Conservation (phyloP, 2,888 invertebrate species). For the Calliscelio sp. region DNA sequence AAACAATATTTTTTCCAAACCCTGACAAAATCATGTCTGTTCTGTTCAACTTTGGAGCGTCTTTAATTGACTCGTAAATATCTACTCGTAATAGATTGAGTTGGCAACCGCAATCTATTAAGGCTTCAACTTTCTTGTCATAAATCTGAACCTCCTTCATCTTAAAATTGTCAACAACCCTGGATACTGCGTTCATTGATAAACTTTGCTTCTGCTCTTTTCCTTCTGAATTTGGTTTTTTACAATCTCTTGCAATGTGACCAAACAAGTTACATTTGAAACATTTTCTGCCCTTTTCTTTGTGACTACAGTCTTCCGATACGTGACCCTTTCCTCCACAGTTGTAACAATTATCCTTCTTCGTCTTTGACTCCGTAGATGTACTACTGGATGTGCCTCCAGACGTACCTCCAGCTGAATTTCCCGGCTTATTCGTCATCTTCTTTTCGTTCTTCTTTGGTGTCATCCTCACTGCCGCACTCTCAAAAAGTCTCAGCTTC, state of each 20-base stretch:
- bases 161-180: neutral
- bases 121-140: conserved; percentile 11
- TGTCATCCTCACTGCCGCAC: neutral
- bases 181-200: neutral
- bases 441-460: neutral
- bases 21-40: conserved; percentile 40
- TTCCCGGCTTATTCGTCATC: neutral
- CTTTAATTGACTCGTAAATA: conserved; percentile 24
- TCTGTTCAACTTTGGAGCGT: neutral
- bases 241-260: neutral
- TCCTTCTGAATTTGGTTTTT: neutral
- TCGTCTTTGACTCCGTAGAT: too few species aligned
- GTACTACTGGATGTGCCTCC: neutral
- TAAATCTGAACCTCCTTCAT: conserved; percentile 19
- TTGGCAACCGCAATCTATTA: conserved; percentile 56
- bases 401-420: neutral
- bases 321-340: conserved; percentile 46
- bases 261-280: neutral
- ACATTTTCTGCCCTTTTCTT: neutral
- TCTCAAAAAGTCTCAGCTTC: neutral
- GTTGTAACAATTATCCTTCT: conserved; percentile 44
- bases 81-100: conserved; percentile 44
- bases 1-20: conserved; percentile 44
- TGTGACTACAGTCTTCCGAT: conserved; percentile 26
- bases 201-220: neutral